phyloP scores from a whole-genome alignment of 2,797 vertebrate genomes.

The Gadopsis bispinosus region DNA sequence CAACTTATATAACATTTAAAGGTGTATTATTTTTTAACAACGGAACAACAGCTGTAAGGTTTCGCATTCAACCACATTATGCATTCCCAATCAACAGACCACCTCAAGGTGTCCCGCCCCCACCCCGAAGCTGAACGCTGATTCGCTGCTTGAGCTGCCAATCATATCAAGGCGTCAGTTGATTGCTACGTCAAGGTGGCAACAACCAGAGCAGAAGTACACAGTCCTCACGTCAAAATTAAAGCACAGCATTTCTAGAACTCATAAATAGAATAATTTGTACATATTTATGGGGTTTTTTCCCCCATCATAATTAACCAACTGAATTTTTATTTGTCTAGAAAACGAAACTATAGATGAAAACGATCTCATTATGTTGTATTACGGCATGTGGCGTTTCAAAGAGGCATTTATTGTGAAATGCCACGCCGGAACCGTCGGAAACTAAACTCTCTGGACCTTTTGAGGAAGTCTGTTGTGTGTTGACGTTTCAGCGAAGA shows the following conservation, averaged over 20 bases:
- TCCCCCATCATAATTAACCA: fast-evolving
- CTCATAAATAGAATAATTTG: fast-evolving
- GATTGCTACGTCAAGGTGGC: background rate
- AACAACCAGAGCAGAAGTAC: fast-evolving
- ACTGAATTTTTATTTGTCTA: fast-evolving
- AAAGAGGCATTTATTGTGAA: conserved; percentile 42
- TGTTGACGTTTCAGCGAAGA: conserved; percentile 1
- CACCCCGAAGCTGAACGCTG: background rate
- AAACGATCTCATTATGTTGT: fast-evolving
- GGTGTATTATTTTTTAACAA: fast-evolving
- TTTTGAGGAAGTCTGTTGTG: conserved; percentile 44
- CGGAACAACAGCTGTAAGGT: background rate
- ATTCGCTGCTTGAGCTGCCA: conserved; percentile 41
- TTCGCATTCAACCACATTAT: background rate
- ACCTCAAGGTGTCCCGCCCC: background rate
- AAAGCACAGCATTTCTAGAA: background rate
- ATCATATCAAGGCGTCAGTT: fast-evolving
- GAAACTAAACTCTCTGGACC: fast-evolving
- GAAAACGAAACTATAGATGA: fast-evolving
- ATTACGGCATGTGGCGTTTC: fast-evolving
- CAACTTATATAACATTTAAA: background rate
- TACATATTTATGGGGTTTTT: fast-evolving
- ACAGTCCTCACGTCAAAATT: conserved; percentile 12
- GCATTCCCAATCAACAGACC: background rate
- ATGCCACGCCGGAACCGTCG: fast-evolving